A percentile compares a stretch with the other conserved stretches of the same genome.
Evolutionary conservation across 2,113 vertebrate genomes (phyloP).

Genomic region (Chaetorhynchus papuensis): DNA sequence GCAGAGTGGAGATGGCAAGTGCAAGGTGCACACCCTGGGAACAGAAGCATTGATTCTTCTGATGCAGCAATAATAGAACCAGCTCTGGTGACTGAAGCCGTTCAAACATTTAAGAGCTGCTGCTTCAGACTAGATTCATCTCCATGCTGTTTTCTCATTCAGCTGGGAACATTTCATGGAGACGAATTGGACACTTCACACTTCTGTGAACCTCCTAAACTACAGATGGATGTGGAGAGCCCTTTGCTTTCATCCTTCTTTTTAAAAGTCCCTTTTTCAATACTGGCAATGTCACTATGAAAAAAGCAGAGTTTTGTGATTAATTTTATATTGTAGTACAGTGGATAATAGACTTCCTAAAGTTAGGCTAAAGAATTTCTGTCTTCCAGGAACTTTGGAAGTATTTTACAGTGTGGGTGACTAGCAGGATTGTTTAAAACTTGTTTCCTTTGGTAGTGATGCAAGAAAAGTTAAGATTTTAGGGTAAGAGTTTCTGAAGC

Average conservation of each 20-base stretch:
- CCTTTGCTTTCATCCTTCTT: neutral
- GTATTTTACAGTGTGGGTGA: neutral
- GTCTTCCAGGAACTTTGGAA: neutral
- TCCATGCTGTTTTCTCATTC: neutral
- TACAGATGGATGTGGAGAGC: neutral
- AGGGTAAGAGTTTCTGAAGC: neutral
- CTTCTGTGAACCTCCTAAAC: constrained; percentile 31
- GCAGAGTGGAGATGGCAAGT: neutral
- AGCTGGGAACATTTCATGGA: constrained; percentile 3
- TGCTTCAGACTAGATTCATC: neutral
- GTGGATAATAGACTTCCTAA: neutral
- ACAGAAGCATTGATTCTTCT: neutral
- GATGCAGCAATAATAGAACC: neutral
- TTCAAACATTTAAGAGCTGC: neutral
- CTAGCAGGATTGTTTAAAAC: neutral
- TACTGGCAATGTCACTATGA: neutral
- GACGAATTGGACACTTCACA: neutral
- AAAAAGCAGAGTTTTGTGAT: neutral
- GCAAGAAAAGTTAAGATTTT: neutral
- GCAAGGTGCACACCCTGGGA: neutral
- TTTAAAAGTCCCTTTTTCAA: neutral
- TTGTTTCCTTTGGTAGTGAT: neutral
- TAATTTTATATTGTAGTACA: neutral
- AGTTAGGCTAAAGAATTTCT: neutral
- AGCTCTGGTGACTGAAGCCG: neutral